Evolutionary conservation across 2,888 invertebrate genomes (phyloP), one percentile per base, ranked within the genome.

Genomic region (Sphinx pinastri): DNA sequence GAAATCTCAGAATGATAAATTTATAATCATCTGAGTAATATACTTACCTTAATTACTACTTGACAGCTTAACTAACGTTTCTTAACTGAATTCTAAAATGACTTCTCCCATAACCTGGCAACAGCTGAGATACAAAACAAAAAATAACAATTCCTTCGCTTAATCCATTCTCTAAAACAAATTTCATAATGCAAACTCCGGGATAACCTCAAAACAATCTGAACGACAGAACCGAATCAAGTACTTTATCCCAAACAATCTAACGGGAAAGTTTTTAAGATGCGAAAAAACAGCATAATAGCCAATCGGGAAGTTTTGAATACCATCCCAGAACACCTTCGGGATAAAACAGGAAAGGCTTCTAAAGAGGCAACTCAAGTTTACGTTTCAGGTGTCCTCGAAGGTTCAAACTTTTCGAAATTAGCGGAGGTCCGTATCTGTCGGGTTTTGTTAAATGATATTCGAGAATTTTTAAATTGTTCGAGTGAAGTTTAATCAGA

Each of bases 271-370:
- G 57, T 57, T 70, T 47, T 54, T 13, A 14, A 45, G 69, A 75
- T 72, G 77, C 75, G 78, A 81, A 84, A 84, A 85, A 81, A 82
- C 82, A 83, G 84, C 78, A 79, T 82, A 84, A 87, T 83, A 81
- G 83, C 81, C 87, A 84, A 88, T 88, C 84, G 83, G 74, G 71
- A 87, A 88, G 83, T 88, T 88, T 85, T 75, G 77, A 84, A 86
- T 84, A 84, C 85, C 80, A 76, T 77, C 79, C 76, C 79, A 74
- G 81, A 82, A 81, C 77, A 78, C 79, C 79, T 79, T 76, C 77
- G 81, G 83, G 84, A 85, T 84, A 85, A 84, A 82, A 76, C 76
- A 77, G 76, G 79, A 74, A 74, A 73, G 75, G 72, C 74, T 38
- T 74, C 71, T 67, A 72, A 74, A 71, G 81, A 88, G 82, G 81